phyloP scores from a whole-genome alignment of 2,888 invertebrate genomes.

The Aporophyla nigra region DNA sequence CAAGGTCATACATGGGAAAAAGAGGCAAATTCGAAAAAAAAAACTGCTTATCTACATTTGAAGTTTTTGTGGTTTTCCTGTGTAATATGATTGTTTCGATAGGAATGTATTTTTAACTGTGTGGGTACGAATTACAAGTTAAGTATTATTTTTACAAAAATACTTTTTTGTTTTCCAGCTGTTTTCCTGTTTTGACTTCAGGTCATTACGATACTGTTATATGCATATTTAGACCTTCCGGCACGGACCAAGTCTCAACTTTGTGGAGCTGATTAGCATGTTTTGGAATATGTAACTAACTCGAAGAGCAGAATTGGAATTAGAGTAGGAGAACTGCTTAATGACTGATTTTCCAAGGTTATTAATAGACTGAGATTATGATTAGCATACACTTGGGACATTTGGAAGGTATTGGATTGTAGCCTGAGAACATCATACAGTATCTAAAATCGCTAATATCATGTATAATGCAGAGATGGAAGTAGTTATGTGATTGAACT shows the following conservation, averaged over 20 bases:
- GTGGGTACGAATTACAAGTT: neutral
- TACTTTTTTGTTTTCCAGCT: neutral
- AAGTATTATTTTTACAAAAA: neutral
- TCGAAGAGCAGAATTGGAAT: neutral
- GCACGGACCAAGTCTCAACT: neutral
- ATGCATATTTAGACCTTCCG: neutral
- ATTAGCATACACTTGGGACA: neutral
- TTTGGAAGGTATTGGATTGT: neutral
- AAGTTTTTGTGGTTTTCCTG: conserved; percentile 16
- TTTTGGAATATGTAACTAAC: neutral
- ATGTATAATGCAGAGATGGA: neutral
- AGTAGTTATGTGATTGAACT: neutral
- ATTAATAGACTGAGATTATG: neutral
- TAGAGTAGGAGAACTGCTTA: neutral
- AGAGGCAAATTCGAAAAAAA: neutral
- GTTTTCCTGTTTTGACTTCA: neutral
- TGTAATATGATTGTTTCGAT: neutral
- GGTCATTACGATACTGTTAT: neutral
- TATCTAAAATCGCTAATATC: neutral
- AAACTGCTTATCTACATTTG: neutral
- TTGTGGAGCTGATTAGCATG: neutral
- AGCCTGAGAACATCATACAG: neutral
- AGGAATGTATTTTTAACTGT: neutral
- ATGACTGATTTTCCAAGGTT: neutral
- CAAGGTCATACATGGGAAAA: neutral